These are phyloP conservation scores for Gastrophryne carolinensis DNA, from an alignment of 2,797 vertebrate genomes.

Conservation along the genomic window DNA sequence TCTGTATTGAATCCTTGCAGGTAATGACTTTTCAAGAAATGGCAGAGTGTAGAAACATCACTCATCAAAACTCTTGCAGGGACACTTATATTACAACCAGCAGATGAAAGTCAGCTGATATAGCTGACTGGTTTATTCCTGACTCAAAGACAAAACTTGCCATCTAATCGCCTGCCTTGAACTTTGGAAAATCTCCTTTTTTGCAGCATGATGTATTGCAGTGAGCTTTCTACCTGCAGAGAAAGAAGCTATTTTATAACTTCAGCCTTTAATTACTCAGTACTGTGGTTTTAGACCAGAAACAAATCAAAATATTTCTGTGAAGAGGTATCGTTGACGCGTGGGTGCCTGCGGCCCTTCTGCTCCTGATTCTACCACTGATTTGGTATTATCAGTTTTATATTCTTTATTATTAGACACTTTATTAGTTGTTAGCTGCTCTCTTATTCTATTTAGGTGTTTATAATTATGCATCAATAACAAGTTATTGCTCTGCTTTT, in stretches of 20 bases:
- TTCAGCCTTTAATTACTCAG: slow-evolving; percentile 11
- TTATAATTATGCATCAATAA: too few species aligned
- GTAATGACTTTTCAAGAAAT: slow-evolving; percentile 13
- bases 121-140: slow-evolving; percentile 22
- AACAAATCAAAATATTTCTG: slow-evolving; percentile 1
- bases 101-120: slow-evolving; percentile 38
- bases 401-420: too few species aligned
- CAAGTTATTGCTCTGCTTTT: too few species aligned
- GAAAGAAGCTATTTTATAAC: slow-evolving; percentile 2
- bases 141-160: slow-evolving; percentile 13
- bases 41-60: slow-evolving; percentile 19
- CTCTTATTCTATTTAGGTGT: too few species aligned
- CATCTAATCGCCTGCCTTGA: slow-evolving; percentile 39
- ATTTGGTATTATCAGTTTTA: too few species aligned
- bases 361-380: too few species aligned
- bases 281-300: background rate
- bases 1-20: background rate
- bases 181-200: slow-evolving; percentile 18
- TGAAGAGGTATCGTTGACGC: too few species aligned
- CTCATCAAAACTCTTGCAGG: slow-evolving; percentile 11
- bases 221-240: slow-evolving; percentile 5
- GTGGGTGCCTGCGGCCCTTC: too few species aligned
- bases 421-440: too few species aligned
- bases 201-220: slow-evolving; percentile 15
- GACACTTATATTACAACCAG: slow-evolving; percentile 26